Evolutionary conservation across 2,797 vertebrate genomes (phyloP).

Genomic region (Tadarida brasiliensis): DNA sequence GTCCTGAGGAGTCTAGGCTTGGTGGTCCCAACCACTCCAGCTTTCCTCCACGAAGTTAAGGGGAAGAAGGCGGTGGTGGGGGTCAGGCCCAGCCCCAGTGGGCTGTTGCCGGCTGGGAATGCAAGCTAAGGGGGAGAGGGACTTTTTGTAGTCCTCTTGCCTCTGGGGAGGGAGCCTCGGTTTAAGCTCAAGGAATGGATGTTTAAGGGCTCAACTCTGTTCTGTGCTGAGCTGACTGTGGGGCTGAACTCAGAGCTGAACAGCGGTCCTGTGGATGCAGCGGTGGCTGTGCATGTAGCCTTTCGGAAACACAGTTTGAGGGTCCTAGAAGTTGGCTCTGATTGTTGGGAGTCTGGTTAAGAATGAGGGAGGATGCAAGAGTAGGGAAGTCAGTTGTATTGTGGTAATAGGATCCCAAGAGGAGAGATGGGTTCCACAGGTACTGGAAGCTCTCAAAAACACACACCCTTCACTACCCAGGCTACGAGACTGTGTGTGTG

Average conservation of each 20-base stretch:
- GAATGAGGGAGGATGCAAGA: background rate
- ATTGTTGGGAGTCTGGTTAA: background rate
- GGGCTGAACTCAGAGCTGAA: background rate
- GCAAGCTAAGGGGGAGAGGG: background rate
- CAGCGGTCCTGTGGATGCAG: background rate
- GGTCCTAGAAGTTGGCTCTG: background rate
- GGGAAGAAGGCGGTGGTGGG: background rate
- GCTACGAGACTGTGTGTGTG: background rate
- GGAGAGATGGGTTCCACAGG: background rate
- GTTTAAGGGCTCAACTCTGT: background rate
- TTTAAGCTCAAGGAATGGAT: background rate
- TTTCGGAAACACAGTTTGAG: background rate
- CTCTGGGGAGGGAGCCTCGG: background rate
- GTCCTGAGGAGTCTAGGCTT: background rate
- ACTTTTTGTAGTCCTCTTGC: background rate
- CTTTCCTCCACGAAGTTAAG: background rate
- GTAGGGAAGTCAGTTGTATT: background rate
- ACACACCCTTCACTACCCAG: background rate
- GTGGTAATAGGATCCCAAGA: background rate
- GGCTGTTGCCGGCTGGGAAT: background rate
- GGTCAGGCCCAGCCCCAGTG: background rate
- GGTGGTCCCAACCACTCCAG: background rate
- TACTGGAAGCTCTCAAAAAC: background rate
- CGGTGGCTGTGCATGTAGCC: background rate
- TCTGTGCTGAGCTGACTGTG: background rate